These are phyloP conservation scores for Ichneumoninae sp. DNA, from an alignment of 2,888 invertebrate species.

Conservation along the genomic window DNA sequence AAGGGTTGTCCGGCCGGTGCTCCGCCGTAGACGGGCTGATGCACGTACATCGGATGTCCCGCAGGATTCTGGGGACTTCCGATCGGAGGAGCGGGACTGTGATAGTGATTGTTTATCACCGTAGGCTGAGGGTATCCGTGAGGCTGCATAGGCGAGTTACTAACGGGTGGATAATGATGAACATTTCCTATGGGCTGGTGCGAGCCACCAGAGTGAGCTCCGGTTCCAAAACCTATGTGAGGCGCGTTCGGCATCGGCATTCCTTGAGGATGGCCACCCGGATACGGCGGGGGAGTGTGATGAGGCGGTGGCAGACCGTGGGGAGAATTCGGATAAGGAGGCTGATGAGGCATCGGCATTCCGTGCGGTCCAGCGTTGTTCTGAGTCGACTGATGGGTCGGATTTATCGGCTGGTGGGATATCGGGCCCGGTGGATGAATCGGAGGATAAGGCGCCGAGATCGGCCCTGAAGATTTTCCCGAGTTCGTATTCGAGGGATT, in stretches of 20 bases:
- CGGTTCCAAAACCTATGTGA: slow-evolving; percentile 14
- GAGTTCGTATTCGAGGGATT: neutral
- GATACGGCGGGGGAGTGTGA: slow-evolving; percentile 39
- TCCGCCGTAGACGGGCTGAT: slow-evolving; percentile 69
- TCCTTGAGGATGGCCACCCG: slow-evolving; percentile 47
- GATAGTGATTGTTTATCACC: slow-evolving; percentile 72
- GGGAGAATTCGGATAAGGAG: slow-evolving; percentile 54
- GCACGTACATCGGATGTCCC: slow-evolving; percentile 70
- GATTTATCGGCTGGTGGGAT: slow-evolving; percentile 35
- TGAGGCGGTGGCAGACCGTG: slow-evolving; percentile 50
- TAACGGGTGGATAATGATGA: slow-evolving; percentile 39
- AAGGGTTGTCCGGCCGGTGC: slow-evolving; percentile 74
- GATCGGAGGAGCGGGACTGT: slow-evolving; percentile 61
- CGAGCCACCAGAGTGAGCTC: neutral
- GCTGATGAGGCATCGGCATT: slow-evolving; percentile 35
- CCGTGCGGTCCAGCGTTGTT: slow-evolving; percentile 8
- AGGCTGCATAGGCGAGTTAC: slow-evolving; percentile 48
- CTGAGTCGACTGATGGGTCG: slow-evolving; percentile 9
- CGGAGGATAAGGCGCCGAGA: slow-evolving; percentile 56
- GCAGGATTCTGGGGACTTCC: slow-evolving; percentile 60
- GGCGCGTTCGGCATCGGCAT: slow-evolving; percentile 57
- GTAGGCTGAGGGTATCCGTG: slow-evolving; percentile 57
- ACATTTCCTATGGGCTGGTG: slow-evolving; percentile 49
- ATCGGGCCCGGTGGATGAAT: slow-evolving; percentile 58
- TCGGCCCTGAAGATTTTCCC: slow-evolving; percentile 24